Base-by-base conservation (phyloP, 2,113 vertebrate genomes). In the Rhabdornis inornatus region DNA sequence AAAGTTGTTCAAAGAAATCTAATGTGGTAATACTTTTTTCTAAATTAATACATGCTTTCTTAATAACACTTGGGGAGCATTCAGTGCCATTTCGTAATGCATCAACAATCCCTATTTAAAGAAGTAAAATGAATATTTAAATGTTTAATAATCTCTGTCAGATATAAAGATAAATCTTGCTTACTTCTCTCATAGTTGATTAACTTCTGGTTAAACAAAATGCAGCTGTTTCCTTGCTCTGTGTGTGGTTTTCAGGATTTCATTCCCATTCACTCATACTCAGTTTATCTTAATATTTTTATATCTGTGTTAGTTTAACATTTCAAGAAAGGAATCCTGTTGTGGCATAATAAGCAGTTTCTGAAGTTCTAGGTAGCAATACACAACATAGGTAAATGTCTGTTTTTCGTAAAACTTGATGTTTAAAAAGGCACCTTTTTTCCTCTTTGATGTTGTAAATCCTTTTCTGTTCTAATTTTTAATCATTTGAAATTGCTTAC, bases 121-220 rank as follows among this genome's bases (percentile, higher is more conserved):
- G 63, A 85, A 83, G n/a, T 27, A 75, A 89, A 84, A 94, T 91
- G 22, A 77, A 49, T 89, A 90, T 95, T 89, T 83, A 89, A 84
- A 82, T 84, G 52, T 84, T 94, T 89, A 90, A 75, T 94, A 94
- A 87, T 75, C 57, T 57, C 65, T 87, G 69, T 40, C 77, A 94
- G 86, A 94, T 89, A 81, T 52, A 88, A 78, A 86, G 92, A 84
- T 82, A 92, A 92, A 84, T 85, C 53, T 93, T 84, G 60, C 66
- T 93, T 94, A 89, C 49, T 94, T 93, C 89, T 87, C 71, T 84
- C 90, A 33, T 71, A 92, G 65, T 57, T 92, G 90, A 95, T 95
- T 93, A 91, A 90, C 88, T 94, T 89, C 77, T 89, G 37, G 80
- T 96, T 96, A 92, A 93, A 90, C 78, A 90, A 93, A 92, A 88